phyloP scores from a whole-genome alignment of 2,113 vertebrate genomes.

The Indri indri region DNA sequence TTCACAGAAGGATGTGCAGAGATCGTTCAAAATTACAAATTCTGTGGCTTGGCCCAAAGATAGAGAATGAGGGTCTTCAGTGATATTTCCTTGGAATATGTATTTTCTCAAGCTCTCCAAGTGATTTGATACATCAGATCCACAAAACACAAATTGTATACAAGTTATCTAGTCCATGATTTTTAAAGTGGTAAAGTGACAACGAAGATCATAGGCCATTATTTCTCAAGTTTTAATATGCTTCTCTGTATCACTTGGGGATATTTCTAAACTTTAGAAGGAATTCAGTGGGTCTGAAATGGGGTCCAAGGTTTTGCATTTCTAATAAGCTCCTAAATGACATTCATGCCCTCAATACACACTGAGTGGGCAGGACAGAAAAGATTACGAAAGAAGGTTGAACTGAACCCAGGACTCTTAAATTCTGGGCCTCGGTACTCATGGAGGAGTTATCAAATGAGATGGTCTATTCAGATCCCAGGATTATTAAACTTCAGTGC shows the following conservation, averaged over 20 bases:
- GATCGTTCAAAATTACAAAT: not conserved
- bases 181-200: not conserved
- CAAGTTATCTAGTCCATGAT: not conserved
- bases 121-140: not conserved
- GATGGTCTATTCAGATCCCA: not conserved
- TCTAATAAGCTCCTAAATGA: not conserved
- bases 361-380: not conserved
- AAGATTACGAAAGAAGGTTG: not conserved
- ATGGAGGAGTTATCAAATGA: not conserved
- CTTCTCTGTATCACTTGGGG: not conserved
- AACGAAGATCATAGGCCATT: too few relatives aligned
- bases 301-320: not conserved
- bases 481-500: not conserved
- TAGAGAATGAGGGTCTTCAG: not conserved
- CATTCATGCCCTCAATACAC: not conserved
- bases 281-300: too few relatives aligned
- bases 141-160: not conserved
- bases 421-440: not conserved
- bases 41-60: not conserved
- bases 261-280: not conserved
- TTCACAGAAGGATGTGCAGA: not conserved
- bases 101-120: not conserved
- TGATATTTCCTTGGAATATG: not conserved
- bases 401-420: not conserved
- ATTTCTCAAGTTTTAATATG: not conserved